phyloP scores from a whole-genome alignment of 2,797 vertebrate species.

The Eleutherodactylus coqui region DNA sequence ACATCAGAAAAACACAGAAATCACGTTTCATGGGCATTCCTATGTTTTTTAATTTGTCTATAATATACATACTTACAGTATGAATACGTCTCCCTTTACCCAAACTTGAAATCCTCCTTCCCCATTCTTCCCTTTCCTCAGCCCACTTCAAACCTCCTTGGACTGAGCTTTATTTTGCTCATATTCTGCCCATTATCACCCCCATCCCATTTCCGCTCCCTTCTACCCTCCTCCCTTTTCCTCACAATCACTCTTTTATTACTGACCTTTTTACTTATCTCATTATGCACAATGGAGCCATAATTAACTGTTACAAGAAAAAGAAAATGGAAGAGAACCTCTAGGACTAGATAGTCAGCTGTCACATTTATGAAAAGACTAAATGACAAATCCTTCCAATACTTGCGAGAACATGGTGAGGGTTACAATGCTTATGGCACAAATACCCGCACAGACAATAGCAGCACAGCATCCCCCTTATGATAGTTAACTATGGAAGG shows the following conservation, averaged over 20 bases:
- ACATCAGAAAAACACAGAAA: background rate
- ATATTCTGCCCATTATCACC: constrained; percentile 31
- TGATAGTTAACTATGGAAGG: background rate
- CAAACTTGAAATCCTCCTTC: background rate
- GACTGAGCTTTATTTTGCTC: constrained; percentile 21
- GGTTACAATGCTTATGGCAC: background rate
- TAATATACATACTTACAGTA: background rate
- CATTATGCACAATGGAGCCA: constrained; percentile 49
- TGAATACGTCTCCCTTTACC: background rate
- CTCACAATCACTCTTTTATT: constrained; percentile 48
- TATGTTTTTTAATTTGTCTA: background rate
- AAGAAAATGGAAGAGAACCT: constrained; percentile 23
- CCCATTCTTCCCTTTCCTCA: background rate
- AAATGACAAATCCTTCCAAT: constrained; percentile 1
- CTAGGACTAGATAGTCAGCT: constrained; percentile 26
- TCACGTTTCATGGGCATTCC: background rate
- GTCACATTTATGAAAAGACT: constrained; percentile 19
- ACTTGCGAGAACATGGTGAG: background rate
- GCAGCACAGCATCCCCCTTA: background rate
- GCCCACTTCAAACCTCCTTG: background rate
- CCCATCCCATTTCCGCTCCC: constrained; percentile 8
- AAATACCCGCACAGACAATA: background rate
- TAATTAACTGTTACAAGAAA: constrained; percentile 51
- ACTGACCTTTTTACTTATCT: constrained; percentile 56
- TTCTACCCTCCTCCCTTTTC: constrained; percentile 1